Base-by-base conservation (phyloP, 2,888 invertebrate genomes). In the Cheilosia pagana region DNA sequence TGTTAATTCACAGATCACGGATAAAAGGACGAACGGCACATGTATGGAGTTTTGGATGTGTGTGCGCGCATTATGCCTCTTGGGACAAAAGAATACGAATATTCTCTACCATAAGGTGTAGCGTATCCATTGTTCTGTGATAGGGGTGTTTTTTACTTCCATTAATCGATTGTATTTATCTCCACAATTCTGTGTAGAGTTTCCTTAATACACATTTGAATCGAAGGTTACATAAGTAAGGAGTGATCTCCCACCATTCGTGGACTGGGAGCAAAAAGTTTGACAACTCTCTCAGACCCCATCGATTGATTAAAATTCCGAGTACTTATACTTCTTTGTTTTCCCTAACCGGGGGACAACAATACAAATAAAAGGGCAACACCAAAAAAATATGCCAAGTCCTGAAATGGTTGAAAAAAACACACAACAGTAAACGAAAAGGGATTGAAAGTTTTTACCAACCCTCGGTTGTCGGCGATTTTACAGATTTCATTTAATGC, bases 401-500 rank as follows among this genome's bases (percentile, higher is more conserved):
- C 59, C 83, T 62, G 67, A 74, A 78, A 72, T 57, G 63, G 55
- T 62, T 8, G 45, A 70, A 62, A 25, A 52, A 55, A 41, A 60
- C 41, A 21, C 12, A 65, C 28, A 31, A 35, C 35, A 12, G 35
- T 65, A 50, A 77, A 67, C 43, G 75, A 78, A 78, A 76, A 71
- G 67, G 83, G 79, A 74, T 83, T 74, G 45, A 74, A 83, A 74
- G 41, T 79, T 83, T 79, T 62, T 72, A 62, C 45, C 72, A 74
- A 52, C 77, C 68, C 68, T 62, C 57, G 57, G 28, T 67, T 62
- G 74, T 63, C 72, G 67, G 72, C 68, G 68, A 68, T 83, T 74
- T 79, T 75, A 79, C 70, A 76, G 85, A 85, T 85, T 85, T 76
- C 76, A 85, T 85, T 85, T 85, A 85, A 85, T 85, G 85, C 85